Base-by-base conservation (phyloP, 2,113 vertebrate genomes). In the Athene cunicularia region DNA sequence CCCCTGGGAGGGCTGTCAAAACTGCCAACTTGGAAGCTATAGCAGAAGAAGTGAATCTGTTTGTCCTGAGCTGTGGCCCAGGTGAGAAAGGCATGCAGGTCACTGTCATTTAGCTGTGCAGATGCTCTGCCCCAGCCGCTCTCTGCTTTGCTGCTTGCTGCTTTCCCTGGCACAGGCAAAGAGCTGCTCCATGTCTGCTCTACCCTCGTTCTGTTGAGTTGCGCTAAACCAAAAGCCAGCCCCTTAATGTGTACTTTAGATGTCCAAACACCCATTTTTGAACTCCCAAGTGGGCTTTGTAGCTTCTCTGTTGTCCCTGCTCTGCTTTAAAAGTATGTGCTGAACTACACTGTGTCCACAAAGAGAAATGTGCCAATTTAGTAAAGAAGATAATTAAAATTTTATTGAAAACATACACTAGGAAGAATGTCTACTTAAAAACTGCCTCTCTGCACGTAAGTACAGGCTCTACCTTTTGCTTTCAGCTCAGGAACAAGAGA, bases 341-440 rank as follows among this genome's bases (percentile, higher is more conserved):
- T 91, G 55, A 88, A 24, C 53, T 59, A 58, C 22, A 2, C 37
- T 41, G 12, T 28, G 35, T 68, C 74, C 53, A 53, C 56, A 55
- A 62, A 94, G 41, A 84, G 21, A 81, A 93, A 52, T 41, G 56
- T 13, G 33, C 53, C 72, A 80, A 23, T 63, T 84, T 84, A 91
- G 75, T 87, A 41, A 68, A 84, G 67, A 88, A 88, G 55, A 60
- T 91, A 95, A 81, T 93, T 89, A 87, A 94, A 64, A 76, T 80
- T 87, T 94, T 91, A 87, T 91, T 92, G 67, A 93, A 97, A 95
- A 89, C 83, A 76, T 64, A 66, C 23, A 84, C 35, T 43, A 60
- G 53, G 35, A 85, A 75, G 66, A 92, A 79, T 16, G 43, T 39
- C 64, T 59, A 23, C 56, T 37, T 56, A 45, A 87, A 81, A 71